These are phyloP conservation scores for Acipenser oxyrinchus DNA, from an alignment of 2,797 vertebrate species.

Conservation along the genomic window DNA sequence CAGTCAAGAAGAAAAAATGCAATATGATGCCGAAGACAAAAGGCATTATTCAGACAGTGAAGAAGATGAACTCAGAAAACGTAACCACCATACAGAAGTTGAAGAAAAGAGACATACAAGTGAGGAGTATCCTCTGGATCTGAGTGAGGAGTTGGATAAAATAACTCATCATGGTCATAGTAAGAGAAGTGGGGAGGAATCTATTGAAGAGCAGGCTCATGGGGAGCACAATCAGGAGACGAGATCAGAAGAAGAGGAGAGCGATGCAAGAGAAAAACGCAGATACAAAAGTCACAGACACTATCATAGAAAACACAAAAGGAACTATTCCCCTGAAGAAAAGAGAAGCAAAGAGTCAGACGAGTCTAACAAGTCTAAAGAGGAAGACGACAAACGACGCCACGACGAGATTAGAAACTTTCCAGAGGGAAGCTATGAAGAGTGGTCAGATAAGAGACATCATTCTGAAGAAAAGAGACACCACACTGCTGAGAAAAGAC, in stretches of 20 bases:
- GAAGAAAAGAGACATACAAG: constrained; percentile 20
- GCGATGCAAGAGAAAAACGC: constrained; percentile 43
- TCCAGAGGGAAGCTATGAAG: too few relatives aligned
- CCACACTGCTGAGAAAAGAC: constrained; percentile 35
- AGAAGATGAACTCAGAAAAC: constrained; percentile 29
- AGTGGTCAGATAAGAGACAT: background rate
- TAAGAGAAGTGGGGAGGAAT: constrained; percentile 20
- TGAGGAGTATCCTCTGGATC: background rate
- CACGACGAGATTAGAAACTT: constrained; percentile 19
- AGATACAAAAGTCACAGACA: constrained; percentile 30
- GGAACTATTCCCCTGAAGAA: constrained; percentile 38
- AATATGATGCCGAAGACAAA: constrained; percentile 19
- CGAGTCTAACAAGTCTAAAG: constrained; percentile 9
- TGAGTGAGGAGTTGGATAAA: constrained; percentile 27
- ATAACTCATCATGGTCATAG: constrained; percentile 31
- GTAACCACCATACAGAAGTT: constrained; percentile 20
- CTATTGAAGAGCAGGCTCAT: constrained; percentile 27
- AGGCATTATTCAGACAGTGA: constrained; percentile 37
- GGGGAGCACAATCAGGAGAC: constrained; percentile 21
- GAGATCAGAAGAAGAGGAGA: constrained; percentile 42
- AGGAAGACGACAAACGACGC: background rate
- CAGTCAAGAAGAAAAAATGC: constrained; percentile 41
- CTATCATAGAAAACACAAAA: constrained; percentile 51
- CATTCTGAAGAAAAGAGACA: constrained; percentile 6
- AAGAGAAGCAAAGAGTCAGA: constrained; percentile 23